Percentiles rank a stretch among this genome's conserved stretches.
Conservation (phyloP, 1,140 invertebrate species). For the Steinernema feltiae region DNA sequence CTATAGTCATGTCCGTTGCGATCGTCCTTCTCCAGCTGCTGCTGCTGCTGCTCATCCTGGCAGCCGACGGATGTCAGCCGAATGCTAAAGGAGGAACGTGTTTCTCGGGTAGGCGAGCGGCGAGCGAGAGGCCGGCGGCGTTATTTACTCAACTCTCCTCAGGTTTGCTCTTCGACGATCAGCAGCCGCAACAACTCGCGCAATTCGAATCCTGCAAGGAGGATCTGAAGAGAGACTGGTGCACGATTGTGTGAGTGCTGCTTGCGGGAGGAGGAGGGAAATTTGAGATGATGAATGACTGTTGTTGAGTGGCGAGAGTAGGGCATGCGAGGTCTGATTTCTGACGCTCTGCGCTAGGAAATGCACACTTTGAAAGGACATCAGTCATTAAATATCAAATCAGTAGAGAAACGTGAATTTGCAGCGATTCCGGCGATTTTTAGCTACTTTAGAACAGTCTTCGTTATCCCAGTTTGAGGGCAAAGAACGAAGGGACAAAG, state of each 20-base stretch:
- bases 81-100: not conserved
- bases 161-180: not conserved
- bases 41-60: too few species aligned
- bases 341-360: too few species aligned
- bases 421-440: too few species aligned
- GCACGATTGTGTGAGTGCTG: conserved; percentile 5
- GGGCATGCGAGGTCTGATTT: not conserved
- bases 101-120: not conserved
- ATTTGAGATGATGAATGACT: not conserved
- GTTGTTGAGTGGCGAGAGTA: not conserved
- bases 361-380: too few species aligned
- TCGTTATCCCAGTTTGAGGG: too few species aligned
- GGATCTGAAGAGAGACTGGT: conserved; percentile 5
- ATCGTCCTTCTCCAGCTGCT: too few species aligned
- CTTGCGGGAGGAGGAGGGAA: not conserved
- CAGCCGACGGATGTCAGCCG: not conserved
- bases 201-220: not conserved
- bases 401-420: too few species aligned
- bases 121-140: not conserved
- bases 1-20: too few species aligned
- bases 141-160: not conserved
- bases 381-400: too few species aligned
- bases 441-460: too few species aligned
- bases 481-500: too few species aligned
- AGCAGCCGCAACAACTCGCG: not conserved